Conservation (phyloP, 1,140 invertebrate species). For the Homarus americanus region DNA sequence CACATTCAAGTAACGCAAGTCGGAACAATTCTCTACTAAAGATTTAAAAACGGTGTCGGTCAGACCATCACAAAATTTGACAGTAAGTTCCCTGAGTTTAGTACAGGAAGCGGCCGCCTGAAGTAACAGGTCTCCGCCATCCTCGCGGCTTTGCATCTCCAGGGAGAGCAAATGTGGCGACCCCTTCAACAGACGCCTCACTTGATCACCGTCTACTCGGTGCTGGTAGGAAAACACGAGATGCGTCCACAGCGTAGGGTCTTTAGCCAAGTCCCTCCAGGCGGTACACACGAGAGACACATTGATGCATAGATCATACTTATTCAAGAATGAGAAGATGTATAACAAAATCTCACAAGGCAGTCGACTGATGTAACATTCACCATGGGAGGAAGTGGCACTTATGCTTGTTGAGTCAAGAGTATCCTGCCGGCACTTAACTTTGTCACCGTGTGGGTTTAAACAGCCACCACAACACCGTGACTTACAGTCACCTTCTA, state of each 20-base stretch:
- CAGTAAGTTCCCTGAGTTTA: slow-evolving; percentile 41
- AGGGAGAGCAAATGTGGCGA: slow-evolving; percentile 3
- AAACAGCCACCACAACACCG: not conserved
- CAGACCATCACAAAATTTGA: slow-evolving; percentile 62
- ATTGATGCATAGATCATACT: slow-evolving; percentile 27
- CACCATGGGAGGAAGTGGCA: not conserved
- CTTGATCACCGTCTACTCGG: slow-evolving; percentile 22
- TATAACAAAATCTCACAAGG: slow-evolving; percentile 38
- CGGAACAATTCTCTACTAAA: slow-evolving; percentile 54
- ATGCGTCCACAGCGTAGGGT: slow-evolving; percentile 33
- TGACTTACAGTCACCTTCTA: not conserved
- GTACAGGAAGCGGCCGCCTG: slow-evolving; percentile 49
- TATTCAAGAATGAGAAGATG: slow-evolving; percentile 47
- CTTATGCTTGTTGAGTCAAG: not conserved
- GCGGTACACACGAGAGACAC: slow-evolving; percentile 31
- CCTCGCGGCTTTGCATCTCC: slow-evolving; percentile 45
- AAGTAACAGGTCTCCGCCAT: slow-evolving; percentile 34
- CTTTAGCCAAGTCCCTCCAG: slow-evolving; percentile 31
- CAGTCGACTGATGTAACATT: slow-evolving; percentile 19
- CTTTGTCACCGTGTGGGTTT: not conserved
- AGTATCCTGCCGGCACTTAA: not conserved
- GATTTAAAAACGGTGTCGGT: slow-evolving; percentile 31
- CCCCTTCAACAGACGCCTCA: not conserved
- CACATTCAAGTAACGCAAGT: slow-evolving; percentile 53
- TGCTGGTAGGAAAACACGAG: slow-evolving; percentile 37